These are phyloP conservation scores for Dolichoris vasculosae DNA, from an alignment of 1,140 invertebrate genomes.

Conservation along the genomic window DNA sequence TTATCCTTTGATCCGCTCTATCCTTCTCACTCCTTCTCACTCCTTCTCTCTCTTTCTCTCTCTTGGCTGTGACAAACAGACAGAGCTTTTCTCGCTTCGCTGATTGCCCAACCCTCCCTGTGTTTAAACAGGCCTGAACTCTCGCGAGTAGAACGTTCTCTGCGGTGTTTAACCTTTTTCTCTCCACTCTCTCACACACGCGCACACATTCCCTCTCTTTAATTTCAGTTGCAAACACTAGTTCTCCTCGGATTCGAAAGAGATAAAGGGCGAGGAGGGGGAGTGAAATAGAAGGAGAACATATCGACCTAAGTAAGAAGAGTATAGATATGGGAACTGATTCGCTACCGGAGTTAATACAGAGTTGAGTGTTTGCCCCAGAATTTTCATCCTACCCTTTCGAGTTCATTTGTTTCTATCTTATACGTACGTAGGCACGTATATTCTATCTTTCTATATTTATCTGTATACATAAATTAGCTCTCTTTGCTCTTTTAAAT, in stretches of 20 bases:
- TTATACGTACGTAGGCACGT: no score
- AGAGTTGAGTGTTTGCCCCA: neutral
- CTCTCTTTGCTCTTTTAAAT: neutral
- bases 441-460: neutral
- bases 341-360: neutral
- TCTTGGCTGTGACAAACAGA: constrained; percentile 69
- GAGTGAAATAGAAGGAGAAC: neutral
- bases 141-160: constrained; percentile 48
- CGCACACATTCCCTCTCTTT: neutral
- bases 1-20: constrained; percentile 72
- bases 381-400: neutral
- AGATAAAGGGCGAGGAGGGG: neutral
- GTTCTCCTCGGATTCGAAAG: neutral
- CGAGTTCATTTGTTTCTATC: neutral
- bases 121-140: constrained; percentile 72
- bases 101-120: constrained; percentile 71
- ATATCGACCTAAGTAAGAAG: neutral
- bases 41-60: neutral
- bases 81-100: constrained; percentile 57
- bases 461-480: neutral
- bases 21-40: constrained; percentile 57
- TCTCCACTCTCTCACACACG: neutral
- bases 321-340: neutral
- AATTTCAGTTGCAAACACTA: neutral
- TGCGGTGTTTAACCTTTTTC: constrained; percentile 32